phyloP scores from a whole-genome alignment of 2,113 vertebrate species.

The Osmerus eperlanus region DNA sequence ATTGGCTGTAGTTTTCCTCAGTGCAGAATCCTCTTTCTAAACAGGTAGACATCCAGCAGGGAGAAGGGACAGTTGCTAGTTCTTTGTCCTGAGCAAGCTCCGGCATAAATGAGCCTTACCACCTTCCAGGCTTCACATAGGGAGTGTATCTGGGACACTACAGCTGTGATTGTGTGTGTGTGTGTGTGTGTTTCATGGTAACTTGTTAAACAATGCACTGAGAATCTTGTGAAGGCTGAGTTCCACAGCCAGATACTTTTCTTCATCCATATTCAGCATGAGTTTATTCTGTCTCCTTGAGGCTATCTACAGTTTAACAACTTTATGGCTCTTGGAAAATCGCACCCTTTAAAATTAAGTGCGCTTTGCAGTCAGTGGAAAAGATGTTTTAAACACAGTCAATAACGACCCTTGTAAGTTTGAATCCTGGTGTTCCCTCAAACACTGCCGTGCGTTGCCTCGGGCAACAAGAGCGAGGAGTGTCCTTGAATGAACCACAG shows the following conservation, averaged over 20 bases:
- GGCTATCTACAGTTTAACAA: slow-evolving; percentile 63
- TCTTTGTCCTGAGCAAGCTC: background rate
- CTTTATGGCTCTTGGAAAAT: slow-evolving; percentile 66
- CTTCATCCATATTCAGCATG: slow-evolving; percentile 57
- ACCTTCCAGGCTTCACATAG: background rate
- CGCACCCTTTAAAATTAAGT: slow-evolving; percentile 71
- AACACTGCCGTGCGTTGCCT: slow-evolving; percentile 54
- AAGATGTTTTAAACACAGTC: slow-evolving; percentile 73
- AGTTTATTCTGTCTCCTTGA: slow-evolving; percentile 45
- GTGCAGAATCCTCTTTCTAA: background rate
- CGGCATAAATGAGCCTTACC: too few species aligned
- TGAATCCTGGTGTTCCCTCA: slow-evolving; percentile 61
- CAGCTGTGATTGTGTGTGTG: slow-evolving; percentile 34
- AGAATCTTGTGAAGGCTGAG: slow-evolving; percentile 12
- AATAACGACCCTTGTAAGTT: slow-evolving; percentile 71
- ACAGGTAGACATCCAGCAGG: background rate
- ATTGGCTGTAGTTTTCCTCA: background rate
- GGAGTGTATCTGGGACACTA: slow-evolving; percentile 24
- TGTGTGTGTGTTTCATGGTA: too few species aligned
- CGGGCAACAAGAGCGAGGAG: slow-evolving; percentile 56
- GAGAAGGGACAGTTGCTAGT: background rate
- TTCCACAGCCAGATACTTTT: slow-evolving; percentile 33
- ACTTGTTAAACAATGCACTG: too few species aligned
- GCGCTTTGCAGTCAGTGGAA: slow-evolving; percentile 67
- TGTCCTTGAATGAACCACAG: slow-evolving; percentile 50